Evolutionary conservation across 2,888 invertebrate genomes (phyloP).

Genomic region (Crioceris asparagi): DNA sequence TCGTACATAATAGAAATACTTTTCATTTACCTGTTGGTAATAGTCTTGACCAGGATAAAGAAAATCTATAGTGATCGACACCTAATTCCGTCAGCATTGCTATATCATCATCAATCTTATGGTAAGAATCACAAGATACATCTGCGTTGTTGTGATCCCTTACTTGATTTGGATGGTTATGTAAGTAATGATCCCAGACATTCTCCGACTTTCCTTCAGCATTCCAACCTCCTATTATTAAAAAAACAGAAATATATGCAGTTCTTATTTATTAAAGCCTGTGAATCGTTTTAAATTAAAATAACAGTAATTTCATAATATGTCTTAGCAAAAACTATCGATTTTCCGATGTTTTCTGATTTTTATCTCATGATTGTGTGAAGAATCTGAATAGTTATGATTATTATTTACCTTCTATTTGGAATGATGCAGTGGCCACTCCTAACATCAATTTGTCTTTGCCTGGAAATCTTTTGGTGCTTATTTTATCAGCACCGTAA

Average conservation of each 20-base stretch:
- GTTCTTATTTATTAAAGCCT: too few relatives aligned
- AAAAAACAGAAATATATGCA: too few relatives aligned
- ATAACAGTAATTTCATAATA: too few relatives aligned
- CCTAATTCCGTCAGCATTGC: constrained; percentile 45
- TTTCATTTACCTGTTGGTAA: constrained; percentile 53
- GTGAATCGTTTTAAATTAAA: too few relatives aligned
- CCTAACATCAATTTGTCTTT: constrained; percentile 27
- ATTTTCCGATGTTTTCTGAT: too few relatives aligned
- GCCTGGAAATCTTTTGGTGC: constrained; percentile 17
- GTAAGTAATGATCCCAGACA: constrained; percentile 42
- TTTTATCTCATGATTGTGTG: too few relatives aligned
- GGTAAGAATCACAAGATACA: constrained; percentile 55
- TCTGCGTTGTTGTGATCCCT: constrained; percentile 48
- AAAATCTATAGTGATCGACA: constrained; percentile 42
- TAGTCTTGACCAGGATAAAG: constrained; percentile 25
- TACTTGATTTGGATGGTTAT: constrained; percentile 38
- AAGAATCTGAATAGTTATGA: too few relatives aligned
- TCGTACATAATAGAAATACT: too few relatives aligned
- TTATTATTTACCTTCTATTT: constrained; percentile 36
- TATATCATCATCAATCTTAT: constrained; percentile 52
- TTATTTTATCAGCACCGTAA: constrained; percentile 3
- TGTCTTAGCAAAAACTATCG: too few relatives aligned
- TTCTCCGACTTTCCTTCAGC: constrained; percentile 34
- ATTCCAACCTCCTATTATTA: constrained; percentile 28
- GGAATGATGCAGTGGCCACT: constrained; percentile 39